phyloP scores from a whole-genome alignment of 2,797 vertebrate species.

The Decapterus maruadsi region DNA sequence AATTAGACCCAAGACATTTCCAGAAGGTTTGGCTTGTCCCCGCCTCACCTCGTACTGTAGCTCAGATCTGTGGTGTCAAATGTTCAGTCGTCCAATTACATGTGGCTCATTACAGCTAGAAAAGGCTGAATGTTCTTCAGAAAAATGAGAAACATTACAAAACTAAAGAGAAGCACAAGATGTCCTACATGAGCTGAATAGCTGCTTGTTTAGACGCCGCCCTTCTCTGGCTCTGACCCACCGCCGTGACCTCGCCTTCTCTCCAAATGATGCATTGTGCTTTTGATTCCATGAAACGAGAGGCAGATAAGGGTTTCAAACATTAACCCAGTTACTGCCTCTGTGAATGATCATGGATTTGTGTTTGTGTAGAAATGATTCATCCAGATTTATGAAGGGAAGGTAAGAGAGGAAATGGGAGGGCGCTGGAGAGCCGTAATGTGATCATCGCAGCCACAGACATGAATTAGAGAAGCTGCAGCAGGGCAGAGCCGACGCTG shows the following conservation, averaged over 20 bases:
- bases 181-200: too few species aligned
- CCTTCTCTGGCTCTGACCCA: neutral
- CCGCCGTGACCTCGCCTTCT: neutral
- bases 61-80: neutral
- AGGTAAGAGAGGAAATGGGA: neutral
- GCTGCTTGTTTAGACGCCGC: neutral
- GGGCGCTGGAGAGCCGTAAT: neutral
- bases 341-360: neutral
- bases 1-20: slow-evolving; percentile 23
- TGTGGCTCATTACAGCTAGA: neutral
- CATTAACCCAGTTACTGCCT: neutral
- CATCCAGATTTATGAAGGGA: neutral
- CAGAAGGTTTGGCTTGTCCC: slow-evolving; percentile 13
- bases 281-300: slow-evolving; percentile 11
- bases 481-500: neutral
- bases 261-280: neutral
- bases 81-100: neutral
- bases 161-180: too few species aligned
- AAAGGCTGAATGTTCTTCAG: neutral
- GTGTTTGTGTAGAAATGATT: neutral
- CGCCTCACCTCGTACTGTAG: slow-evolving; percentile 5
- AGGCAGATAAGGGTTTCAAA: neutral
- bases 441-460: neutral
- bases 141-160: too few species aligned
- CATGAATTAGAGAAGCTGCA: neutral